Base-by-base conservation (phyloP, 2,797 vertebrate genomes). In the Pangasius mekongensis region DNA sequence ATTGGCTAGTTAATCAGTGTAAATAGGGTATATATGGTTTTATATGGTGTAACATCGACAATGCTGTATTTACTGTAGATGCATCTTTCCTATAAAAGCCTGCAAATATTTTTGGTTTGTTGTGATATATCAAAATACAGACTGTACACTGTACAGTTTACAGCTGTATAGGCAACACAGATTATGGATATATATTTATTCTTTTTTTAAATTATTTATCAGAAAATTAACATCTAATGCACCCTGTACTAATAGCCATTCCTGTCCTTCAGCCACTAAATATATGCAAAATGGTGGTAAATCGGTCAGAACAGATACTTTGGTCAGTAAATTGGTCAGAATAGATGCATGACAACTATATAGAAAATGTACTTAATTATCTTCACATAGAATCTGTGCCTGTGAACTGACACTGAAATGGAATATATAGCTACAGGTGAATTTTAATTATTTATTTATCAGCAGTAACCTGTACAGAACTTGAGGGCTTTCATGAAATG, bases 381-480 rank as follows among this genome's bases (percentile, higher is more conserved):
- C 11, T 60, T 62, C 36, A 82, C 33, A 27, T 43, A 27, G 47
- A 62, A 62, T 16, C 2, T 62, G 24, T 82, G 36, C 49, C 20
- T 43, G 10, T n/a, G 1, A 66, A 20, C 39, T 0, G 2, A n/a
- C 3, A 49, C 8, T 66, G 16, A 60, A 64, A 47, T 83, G 3
- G 8, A 20, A 30, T 7, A 49, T 49, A 47, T 66, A 10, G 24
- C 24, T 47, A 0, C 13, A 18, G 11, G 10, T 52, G 39, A 80
- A 56, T 85, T n/a, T 47, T 52, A 5, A 52, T 83, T 83, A 0
- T 88, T 54, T 62, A 39, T 87, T 86, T 58, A 27, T 84, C 64
- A 94, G 92, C 92, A 39, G 85, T 93, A 2, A 64, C 77, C 62
- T 83, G 36, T 33, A 43, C 85, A 56, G 84, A 89, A n/a, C n/a